phyloP scores from a whole-genome alignment of 2,113 vertebrate species.

The Pao palembangensis region DNA sequence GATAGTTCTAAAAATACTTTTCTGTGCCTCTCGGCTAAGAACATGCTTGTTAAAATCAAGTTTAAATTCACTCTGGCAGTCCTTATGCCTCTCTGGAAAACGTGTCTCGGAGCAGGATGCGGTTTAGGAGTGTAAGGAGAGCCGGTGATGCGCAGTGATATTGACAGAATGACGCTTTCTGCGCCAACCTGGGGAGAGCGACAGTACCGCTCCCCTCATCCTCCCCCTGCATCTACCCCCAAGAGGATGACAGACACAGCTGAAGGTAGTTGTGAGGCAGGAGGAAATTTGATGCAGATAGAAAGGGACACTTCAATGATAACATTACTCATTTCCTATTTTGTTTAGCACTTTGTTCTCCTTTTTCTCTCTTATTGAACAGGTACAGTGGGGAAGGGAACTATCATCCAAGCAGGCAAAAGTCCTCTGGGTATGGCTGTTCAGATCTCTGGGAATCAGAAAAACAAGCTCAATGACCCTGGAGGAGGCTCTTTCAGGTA shows the following conservation, averaged over 20 bases:
- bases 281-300: conserved; percentile 77
- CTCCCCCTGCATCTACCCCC: conserved; percentile 15
- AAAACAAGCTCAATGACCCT: conserved; percentile 85
- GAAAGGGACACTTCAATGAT: conserved; percentile 75
- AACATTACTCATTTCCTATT: conserved; percentile 65
- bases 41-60: conserved; percentile 81
- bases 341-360: conserved; percentile 56
- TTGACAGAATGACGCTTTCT: conserved; percentile 68
- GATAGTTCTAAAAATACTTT: conserved; percentile 77
- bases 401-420: conserved; percentile 76
- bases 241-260: conserved; percentile 58
- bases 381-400: conserved; percentile 80
- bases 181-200: conserved; percentile 64
- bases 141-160: conserved; percentile 69
- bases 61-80: conserved; percentile 77
- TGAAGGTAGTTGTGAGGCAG: conserved; percentile 79
- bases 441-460: conserved; percentile 85
- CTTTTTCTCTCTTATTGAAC: conserved; percentile 56
- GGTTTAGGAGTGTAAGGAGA: conserved; percentile 67
- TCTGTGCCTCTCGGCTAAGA: conserved; percentile 69
- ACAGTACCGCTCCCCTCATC: conserved; percentile 20
- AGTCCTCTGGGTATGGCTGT: conserved; percentile 75
- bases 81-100: conserved; percentile 73
- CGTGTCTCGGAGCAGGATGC: conserved; percentile 71
- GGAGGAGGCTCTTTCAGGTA: conserved; percentile 85